Percentiles rank a stretch among this genome's conserved stretches.
Evolutionary conservation across 2,888 invertebrate species (phyloP).

Genomic region (Eutolmus rufibarbis): DNA sequence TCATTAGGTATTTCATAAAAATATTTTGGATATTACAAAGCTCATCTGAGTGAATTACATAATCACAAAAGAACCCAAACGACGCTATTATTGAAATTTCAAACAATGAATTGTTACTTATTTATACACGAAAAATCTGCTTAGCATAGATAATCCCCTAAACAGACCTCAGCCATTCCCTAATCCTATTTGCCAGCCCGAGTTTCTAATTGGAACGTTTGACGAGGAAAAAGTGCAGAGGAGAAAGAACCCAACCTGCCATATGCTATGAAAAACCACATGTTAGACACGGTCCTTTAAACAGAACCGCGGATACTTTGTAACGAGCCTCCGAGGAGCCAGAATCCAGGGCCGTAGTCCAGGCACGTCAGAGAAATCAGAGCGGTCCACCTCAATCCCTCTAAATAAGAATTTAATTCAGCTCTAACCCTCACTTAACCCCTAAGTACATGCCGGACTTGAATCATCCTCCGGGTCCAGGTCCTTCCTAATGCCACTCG

Average conservation of each 20-base stretch:
- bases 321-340: constrained; percentile 12
- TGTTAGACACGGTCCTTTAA: constrained; percentile 63
- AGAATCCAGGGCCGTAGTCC: constrained; percentile 23
- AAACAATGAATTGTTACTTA: not conserved
- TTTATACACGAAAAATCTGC: not conserved
- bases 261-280: constrained; percentile 63
- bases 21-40: not conserved
- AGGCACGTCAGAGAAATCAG: not conserved
- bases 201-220: constrained; percentile 63
- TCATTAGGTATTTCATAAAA: not conserved
- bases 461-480: constrained; percentile 36
- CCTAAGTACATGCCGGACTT: constrained; percentile 39
- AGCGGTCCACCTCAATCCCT: constrained; percentile 31
- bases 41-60: not conserved
- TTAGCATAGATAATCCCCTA: not conserved
- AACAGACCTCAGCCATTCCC: not conserved
- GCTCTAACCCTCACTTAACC: constrained; percentile 41
- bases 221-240: constrained; percentile 24
- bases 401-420: constrained; percentile 47
- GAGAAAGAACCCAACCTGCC: constrained; percentile 58
- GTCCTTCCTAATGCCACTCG: constrained; percentile 52
- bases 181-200: constrained; percentile 60
- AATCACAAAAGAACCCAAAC: not conserved
- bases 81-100: not conserved
- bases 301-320: constrained; percentile 55